phyloP scores from a whole-genome alignment of 1,140 invertebrate genomes.

The Plutomurus gul region DNA sequence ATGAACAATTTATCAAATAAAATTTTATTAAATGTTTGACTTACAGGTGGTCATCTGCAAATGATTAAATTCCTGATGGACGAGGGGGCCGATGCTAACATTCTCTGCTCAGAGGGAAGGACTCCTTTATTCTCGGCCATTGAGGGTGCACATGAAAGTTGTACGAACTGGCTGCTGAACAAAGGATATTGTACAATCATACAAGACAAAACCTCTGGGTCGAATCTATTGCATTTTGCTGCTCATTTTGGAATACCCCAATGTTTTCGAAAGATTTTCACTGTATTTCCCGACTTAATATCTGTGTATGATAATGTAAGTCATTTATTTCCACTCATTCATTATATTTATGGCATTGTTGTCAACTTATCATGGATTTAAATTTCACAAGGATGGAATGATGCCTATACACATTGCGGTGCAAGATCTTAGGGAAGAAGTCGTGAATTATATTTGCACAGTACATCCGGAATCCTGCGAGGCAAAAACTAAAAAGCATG shows the following conservation, averaged over 20 bases:
- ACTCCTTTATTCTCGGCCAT: neutral
- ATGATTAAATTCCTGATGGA: conserved; percentile 15
- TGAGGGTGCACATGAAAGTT: neutral
- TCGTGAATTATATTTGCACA: neutral
- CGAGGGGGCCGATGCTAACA: neutral
- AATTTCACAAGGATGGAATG: neutral
- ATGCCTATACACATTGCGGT: neutral
- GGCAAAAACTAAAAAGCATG: neutral
- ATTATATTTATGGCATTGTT: no score
- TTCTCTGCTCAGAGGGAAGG: neutral
- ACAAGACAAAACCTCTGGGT: neutral
- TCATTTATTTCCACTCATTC: neutral
- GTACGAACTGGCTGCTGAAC: neutral
- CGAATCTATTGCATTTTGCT: neutral
- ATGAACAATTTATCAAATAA: neutral
- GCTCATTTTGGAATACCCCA: neutral
- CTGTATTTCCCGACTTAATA: neutral
- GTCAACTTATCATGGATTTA: no score
- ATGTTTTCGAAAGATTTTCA: neutral
- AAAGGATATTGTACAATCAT: neutral
- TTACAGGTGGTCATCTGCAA: neutral
- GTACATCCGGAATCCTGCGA: neutral
- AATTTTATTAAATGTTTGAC: neutral
- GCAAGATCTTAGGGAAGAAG: neutral
- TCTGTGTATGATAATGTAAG: neutral